phyloP scores from a whole-genome alignment of 2,113 vertebrate species.

The Anolis carolinensis region DNA sequence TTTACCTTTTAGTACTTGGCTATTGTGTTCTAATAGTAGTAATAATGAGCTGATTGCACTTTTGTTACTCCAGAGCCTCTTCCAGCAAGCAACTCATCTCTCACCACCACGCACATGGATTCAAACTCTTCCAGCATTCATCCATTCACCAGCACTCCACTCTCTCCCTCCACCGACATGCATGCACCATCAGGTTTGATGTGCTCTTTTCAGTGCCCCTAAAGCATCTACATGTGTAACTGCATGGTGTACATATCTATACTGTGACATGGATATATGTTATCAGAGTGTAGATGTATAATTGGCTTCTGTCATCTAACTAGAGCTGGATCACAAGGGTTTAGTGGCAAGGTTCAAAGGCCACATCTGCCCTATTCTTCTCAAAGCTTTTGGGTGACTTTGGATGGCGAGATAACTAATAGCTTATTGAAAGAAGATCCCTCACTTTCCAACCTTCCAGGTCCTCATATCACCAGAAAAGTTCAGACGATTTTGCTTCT shows the following conservation, averaged over 20 bases:
- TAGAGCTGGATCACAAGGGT: no score
- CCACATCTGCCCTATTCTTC: no score
- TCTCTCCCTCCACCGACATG: not conserved
- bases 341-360: no score
- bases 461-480: not conserved
- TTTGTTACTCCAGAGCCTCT: conserved; percentile 52
- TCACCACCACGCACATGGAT: conserved; percentile 8
- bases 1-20: not conserved
- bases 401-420: not conserved
- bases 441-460: not conserved
- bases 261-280: not conserved
- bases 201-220: not conserved
- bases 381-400: no score
- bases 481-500: not conserved
- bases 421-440: not conserved
- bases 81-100: not conserved
- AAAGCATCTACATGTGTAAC: not conserved
- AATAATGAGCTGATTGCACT: conserved; percentile 7
- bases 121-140: conserved; percentile 8
- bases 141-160: conserved; percentile 41
- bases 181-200: conserved; percentile 59
- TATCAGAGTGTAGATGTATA: not conserved
- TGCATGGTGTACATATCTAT: not conserved
- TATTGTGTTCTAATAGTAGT: not conserved
- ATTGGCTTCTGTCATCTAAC: no score